Conservation (phyloP, 2,888 invertebrate genomes). For the Notocelia uddmanniana region DNA sequence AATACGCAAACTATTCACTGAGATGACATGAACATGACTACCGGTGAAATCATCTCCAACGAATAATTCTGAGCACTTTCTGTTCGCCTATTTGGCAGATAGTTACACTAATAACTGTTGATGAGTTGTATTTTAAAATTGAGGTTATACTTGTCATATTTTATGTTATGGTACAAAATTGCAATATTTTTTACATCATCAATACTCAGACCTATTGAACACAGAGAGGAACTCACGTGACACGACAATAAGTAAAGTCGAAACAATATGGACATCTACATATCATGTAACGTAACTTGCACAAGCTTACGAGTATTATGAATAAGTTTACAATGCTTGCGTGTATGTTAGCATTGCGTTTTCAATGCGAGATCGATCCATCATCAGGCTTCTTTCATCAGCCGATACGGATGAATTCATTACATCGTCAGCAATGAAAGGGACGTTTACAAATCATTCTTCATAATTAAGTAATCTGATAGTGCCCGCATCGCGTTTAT, state of each 20-base stretch:
- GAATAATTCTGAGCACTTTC: too few species aligned
- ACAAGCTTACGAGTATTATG: constrained; percentile 11
- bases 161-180: too few species aligned
- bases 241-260: constrained; percentile 1
- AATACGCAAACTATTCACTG: background rate
- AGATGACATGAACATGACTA: too few species aligned
- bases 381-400: constrained; percentile 29
- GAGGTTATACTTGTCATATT: too few species aligned
- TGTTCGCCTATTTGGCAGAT: too few species aligned
- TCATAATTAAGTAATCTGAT: constrained; percentile 36
- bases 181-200: too few species aligned
- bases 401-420: constrained; percentile 36
- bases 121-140: too few species aligned
- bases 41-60: background rate
- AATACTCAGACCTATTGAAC: background rate
- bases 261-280: background rate
- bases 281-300: constrained; percentile 13
- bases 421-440: constrained; percentile 12
- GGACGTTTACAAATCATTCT: constrained; percentile 25
- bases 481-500: constrained; percentile 36
- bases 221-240: background rate
- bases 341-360: constrained; percentile 2
- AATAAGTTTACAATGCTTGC: background rate
- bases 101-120: too few species aligned
- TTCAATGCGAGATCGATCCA: constrained; percentile 26